Conservation (phyloP, 2,797 vertebrate genomes). For the Mormyrops boulengeri region DNA sequence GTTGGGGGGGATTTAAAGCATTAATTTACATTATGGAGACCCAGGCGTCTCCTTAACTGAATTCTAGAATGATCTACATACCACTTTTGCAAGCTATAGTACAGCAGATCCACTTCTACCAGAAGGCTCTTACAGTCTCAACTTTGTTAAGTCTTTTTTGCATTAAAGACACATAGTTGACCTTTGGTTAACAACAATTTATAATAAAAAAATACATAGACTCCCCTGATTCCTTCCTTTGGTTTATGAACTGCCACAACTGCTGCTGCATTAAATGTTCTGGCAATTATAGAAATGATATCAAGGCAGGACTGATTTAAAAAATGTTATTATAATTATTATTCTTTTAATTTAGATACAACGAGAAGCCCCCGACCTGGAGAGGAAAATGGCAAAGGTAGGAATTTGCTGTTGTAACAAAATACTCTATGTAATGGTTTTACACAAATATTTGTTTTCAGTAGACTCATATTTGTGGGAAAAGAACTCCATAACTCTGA, state of each 20-base stretch:
- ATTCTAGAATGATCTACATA: not conserved
- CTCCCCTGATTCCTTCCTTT: not conserved
- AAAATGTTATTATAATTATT: not conserved
- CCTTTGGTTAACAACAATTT: not conserved
- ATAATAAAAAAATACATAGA: not conserved
- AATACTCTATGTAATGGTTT: not conserved
- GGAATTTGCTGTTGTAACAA: constrained; percentile 1
- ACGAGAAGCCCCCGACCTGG: constrained; percentile 82
- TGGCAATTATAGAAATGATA: not conserved
- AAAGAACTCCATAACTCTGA: not conserved
- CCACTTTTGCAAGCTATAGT: not conserved
- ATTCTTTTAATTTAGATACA: constrained; percentile 70
- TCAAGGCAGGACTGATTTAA: not conserved
- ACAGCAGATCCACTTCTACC: not conserved
- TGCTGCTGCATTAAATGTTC: not conserved
- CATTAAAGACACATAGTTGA: not conserved
- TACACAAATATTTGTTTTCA: not conserved
- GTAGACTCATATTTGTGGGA: not conserved
- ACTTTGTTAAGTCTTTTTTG: not conserved
- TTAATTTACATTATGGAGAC: not conserved
- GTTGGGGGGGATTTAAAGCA: not conserved
- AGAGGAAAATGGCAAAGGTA: constrained; percentile 89
- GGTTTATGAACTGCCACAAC: not conserved
- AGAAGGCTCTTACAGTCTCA: not conserved
- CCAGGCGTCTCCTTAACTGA: not conserved